Evolutionary conservation across 2,888 invertebrate species (phyloP), one percentile per base, ranked within the genome.

Genomic region (Ophion costatus): DNA sequence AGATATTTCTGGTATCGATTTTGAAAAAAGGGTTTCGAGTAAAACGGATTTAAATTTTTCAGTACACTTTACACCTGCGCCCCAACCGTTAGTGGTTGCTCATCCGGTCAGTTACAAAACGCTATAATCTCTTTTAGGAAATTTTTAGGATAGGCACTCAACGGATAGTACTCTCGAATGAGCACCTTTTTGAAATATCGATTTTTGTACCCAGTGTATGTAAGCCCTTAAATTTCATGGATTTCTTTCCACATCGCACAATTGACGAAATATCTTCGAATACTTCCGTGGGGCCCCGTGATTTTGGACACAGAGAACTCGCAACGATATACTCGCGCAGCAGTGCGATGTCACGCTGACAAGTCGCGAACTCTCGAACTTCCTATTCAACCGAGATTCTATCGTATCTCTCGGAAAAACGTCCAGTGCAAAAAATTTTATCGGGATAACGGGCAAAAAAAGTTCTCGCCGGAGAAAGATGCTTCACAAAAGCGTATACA

Each of bases 381-480:
- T 38, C 38, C 20, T 11, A 66, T 20, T 38, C 38, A 38, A 22
- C 22, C n/a, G n/a, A 1, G n/a, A 71, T 51, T 51, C 51, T 7
- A 57, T 57, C 6, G 51, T 11, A n/a, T 29, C n/a, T 33, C n/a
- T 57, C 1, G 56, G 69, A 69, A n/a, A 20, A 57, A 57, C 33
- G n/a, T 57, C 33, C 11, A 9, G n/a, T 11, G 11, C 10, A 56
- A 57, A 69, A 69, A 69, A 9, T 57, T 57, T 57, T 10, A 56
- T 57, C 57, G 70, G 45, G 17, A 51, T 69, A 69, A 51, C 20
- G 51, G 45, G 51, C 70, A 20, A 9, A 67, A 33, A 51, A 17
- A 71, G 24, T 33, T 29, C 20, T n/a, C 29, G 29, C 29, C 20
- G 57, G 57, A n/a, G 33, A 57, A 71, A 71, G 57, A 71, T 56